phyloP scores from a whole-genome alignment of 2,797 vertebrate species.

The Masticophis lateralis region DNA sequence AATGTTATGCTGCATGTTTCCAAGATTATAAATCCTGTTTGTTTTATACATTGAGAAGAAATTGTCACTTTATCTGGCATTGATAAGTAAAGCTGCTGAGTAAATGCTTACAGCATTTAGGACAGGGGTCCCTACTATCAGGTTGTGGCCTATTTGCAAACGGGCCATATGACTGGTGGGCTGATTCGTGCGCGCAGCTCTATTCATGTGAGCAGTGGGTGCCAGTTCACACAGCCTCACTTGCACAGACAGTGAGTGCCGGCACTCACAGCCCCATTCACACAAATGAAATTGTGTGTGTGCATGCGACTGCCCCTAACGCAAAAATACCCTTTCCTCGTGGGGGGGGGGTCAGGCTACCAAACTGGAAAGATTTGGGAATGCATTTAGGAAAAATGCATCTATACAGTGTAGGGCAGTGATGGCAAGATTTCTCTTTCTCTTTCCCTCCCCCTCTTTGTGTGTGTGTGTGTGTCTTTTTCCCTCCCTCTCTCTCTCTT shows the following conservation, averaged over 20 bases:
- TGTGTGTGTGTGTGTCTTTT: too few species aligned
- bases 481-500: too few species aligned
- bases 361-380: not conserved
- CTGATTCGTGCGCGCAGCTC: accelerated
- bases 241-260: too few species aligned
- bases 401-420: not conserved
- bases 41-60: not conserved
- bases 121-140: not conserved
- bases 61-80: not conserved
- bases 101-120: not conserved
- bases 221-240: too few species aligned
- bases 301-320: not conserved
- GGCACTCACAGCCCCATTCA: not conserved
- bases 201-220: not conserved
- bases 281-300: not conserved
- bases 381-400: not conserved
- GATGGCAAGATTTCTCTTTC: too few species aligned
- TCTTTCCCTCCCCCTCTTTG: too few species aligned
- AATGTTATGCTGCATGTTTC: not conserved
- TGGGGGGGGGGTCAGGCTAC: accelerated
- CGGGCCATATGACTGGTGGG: not conserved
- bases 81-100: not conserved
- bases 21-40: not conserved
- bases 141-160: not conserved
- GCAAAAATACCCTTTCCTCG: not conserved